phyloP scores from a whole-genome alignment of 1,140 invertebrate species.

The Pollicipes pollicipes region DNA sequence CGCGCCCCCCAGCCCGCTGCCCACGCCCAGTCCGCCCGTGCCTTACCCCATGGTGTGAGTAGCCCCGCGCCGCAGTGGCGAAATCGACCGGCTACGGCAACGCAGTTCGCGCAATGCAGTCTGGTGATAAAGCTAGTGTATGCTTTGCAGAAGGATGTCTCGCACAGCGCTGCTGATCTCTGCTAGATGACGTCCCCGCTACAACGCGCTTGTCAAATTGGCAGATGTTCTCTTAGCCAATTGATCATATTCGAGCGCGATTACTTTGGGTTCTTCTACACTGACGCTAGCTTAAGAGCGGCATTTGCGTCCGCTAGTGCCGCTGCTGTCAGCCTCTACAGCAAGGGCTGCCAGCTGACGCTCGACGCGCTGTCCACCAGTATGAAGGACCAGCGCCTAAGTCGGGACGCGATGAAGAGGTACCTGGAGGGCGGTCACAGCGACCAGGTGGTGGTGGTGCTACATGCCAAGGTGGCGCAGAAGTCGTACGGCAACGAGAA shows the following conservation, averaged over 20 bases:
- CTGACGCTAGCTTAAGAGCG: not conserved
- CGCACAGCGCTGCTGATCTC: too few species aligned
- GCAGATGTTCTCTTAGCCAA: too few species aligned
- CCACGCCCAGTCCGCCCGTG: conserved; percentile 37
- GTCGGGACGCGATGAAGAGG: conserved; percentile 85
- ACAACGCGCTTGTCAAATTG: too few species aligned
- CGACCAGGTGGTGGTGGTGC: conserved; percentile 90
- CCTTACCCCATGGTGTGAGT: conserved; percentile 24
- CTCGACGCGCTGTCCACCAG: conserved; percentile 30
- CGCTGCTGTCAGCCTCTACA: too few species aligned
- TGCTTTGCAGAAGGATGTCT: not conserved
- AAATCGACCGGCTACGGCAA: not conserved
- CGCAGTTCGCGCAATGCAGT: too few species aligned
- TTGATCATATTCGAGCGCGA: not conserved
- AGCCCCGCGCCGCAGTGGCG: conserved; percentile 1
- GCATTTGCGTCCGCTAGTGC: not conserved
- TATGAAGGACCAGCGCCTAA: conserved; percentile 63
- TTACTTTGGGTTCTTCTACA: not conserved
- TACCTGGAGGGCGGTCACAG: conserved; percentile 81
- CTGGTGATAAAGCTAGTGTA: not conserved
- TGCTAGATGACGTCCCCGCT: too few species aligned
- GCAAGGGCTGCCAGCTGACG: not conserved
- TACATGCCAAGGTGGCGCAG: conserved; percentile 98
- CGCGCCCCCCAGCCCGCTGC: conserved; percentile 49
- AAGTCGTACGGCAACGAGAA: conserved; percentile 99